Conservation (phyloP, 2,113 vertebrate genomes). For the Lepus timidus region DNA sequence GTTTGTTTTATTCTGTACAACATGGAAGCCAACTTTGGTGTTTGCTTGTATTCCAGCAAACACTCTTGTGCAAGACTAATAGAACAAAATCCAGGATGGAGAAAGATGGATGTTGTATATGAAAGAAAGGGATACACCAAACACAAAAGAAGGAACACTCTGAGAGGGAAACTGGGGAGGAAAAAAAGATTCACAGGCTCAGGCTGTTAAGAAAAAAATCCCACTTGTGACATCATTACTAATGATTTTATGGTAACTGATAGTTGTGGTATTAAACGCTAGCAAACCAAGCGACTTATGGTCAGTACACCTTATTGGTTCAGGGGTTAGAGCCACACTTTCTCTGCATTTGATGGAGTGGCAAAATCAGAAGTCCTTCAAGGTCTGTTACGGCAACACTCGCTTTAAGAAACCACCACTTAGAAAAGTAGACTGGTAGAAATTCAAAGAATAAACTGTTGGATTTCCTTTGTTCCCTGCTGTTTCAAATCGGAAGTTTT, state of each 20-base stretch:
- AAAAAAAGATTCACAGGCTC: background rate
- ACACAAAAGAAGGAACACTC: background rate
- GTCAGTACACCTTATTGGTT: background rate
- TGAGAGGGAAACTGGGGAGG: background rate
- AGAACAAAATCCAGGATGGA: background rate
- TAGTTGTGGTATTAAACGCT: background rate
- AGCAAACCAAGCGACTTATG: background rate
- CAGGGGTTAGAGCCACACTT: background rate
- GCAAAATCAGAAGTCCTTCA: conserved; percentile 32
- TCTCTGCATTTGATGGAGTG: background rate
- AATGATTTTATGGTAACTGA: background rate
- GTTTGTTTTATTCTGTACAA: background rate
- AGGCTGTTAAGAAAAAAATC: background rate
- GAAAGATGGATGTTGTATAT: background rate
- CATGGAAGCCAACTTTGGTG: conserved; percentile 31
- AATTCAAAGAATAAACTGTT: conserved; percentile 74
- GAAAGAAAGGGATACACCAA: background rate
- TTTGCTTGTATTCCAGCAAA: conserved; percentile 28
- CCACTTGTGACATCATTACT: background rate
- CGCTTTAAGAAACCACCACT: conserved; percentile 67
- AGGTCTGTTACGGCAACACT: conserved; percentile 54
- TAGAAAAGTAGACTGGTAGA: conserved; percentile 62
- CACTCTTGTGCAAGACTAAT: background rate
- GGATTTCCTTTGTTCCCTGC: conserved; percentile 70
- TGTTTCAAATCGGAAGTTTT: conserved; percentile 72